phyloP scores from a whole-genome alignment of 2,113 vertebrate genomes.

The Centropristis striata region DNA sequence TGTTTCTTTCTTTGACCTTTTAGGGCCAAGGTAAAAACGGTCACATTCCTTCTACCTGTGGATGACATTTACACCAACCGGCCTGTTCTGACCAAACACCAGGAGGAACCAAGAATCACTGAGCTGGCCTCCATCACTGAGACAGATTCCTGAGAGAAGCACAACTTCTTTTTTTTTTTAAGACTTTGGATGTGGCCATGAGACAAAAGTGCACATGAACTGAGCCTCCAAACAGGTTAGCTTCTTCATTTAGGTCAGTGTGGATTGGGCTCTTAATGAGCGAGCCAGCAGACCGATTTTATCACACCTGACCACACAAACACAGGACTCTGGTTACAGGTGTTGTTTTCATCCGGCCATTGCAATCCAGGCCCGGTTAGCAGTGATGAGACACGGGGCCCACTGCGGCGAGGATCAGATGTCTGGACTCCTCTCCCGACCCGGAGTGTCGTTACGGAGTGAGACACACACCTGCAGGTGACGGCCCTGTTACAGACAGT shows the following conservation, averaged over 20 bases:
- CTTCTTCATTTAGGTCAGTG: slow-evolving; percentile 59
- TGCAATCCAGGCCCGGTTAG: slow-evolving; percentile 59
- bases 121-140: slow-evolving; percentile 84
- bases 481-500: slow-evolving; percentile 48
- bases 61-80: slow-evolving; percentile 87
- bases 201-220: slow-evolving; percentile 20
- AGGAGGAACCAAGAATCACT: slow-evolving; percentile 76
- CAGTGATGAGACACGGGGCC: slow-evolving; percentile 42
- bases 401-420: slow-evolving; percentile 66
- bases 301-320: slow-evolving; percentile 81
- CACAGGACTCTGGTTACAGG: slow-evolving; percentile 81
- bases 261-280: slow-evolving; percentile 53
- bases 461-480: slow-evolving; percentile 55
- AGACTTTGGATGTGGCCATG: slow-evolving; percentile 9
- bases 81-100: slow-evolving; percentile 78
- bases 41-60: slow-evolving; percentile 93
- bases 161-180: background rate
- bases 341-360: slow-evolving; percentile 78
- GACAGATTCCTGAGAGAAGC: slow-evolving; percentile 82
- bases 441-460: slow-evolving; percentile 50
- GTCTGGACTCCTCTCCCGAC: slow-evolving; percentile 56
- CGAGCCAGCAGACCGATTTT: slow-evolving; percentile 67
- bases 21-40: slow-evolving; percentile 93
- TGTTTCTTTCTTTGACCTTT: slow-evolving; percentile 23
- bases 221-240: slow-evolving; percentile 15